These are phyloP conservation scores for Perizoma affinitatum DNA, from an alignment of 2,888 invertebrate genomes.

Conservation along the genomic window DNA sequence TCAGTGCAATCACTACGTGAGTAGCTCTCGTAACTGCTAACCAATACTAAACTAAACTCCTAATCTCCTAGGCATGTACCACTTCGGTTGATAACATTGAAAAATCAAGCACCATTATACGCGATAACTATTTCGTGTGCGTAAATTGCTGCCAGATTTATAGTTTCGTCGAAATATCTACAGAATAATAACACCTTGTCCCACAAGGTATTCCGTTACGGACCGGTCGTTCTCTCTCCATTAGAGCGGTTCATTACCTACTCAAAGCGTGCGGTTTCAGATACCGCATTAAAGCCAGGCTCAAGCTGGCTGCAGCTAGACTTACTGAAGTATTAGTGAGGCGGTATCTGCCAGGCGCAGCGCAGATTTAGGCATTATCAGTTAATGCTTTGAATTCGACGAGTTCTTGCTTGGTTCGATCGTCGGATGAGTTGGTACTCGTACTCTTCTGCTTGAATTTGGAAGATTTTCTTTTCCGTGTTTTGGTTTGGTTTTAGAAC, in stretches of 20 bases:
- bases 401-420: constrained; percentile 25
- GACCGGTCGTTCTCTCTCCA: constrained; percentile 26
- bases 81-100: background rate
- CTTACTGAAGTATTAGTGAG: constrained; percentile 59
- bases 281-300: constrained; percentile 50
- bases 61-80: too few relatives aligned
- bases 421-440: constrained; percentile 2
- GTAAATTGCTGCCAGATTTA: background rate
- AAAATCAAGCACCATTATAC: background rate
- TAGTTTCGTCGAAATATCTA: background rate
- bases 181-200: constrained; percentile 24
- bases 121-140: background rate
- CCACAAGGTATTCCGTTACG: constrained; percentile 24
- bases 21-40: too few relatives aligned
- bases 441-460: too few relatives aligned
- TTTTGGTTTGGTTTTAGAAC: too few relatives aligned
- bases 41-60: too few relatives aligned
- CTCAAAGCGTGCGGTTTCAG: constrained; percentile 55
- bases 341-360: constrained; percentile 47
- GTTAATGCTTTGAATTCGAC: constrained; percentile 36
- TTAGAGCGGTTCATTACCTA: constrained; percentile 50
- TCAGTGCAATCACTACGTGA: too few relatives aligned
- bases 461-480: too few relatives aligned
- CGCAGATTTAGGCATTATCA: constrained; percentile 32
- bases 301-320: constrained; percentile 47